Evolutionary conservation across 2,113 vertebrate genomes (phyloP), one percentile per base, ranked within the genome.

Genomic region (Ochotona curzoniae): DNA sequence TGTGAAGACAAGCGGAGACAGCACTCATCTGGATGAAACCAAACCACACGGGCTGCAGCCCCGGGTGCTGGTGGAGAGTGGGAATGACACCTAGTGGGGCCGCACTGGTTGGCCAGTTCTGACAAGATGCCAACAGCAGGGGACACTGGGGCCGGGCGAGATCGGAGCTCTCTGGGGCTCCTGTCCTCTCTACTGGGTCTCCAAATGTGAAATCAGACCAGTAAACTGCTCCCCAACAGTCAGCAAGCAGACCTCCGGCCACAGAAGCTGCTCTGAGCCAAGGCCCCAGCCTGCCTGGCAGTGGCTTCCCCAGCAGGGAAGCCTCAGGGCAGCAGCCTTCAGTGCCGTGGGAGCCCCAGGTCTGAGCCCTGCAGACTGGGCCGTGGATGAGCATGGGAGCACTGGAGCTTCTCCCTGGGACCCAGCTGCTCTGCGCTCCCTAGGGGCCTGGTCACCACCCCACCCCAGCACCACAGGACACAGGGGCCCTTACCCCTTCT

Each of bases 401-500:
- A 26, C 26, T 12, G 2, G 4, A 6, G n/a, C 54, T 64, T 51
- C 69, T 35, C 2, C 2, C 49, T 18, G 67, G 67, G 25, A 47
- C 8, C 54, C 54, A n/a, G 47, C 30, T 54, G 71, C 71, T n/a
- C 70, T 1, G 0, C 9, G 35, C 67, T 57, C 51, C 21, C 2
- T 13, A 73, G n/a, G 8, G 14, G 61, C 47, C 30, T 5, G n/a
- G 17, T 49, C 1, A 12, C 38, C 38, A 44, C 38, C 38, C 38
- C 38, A 44, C 38, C 47, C 51, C 21, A 57, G 54, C 14, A 12
- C 30, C 14, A 35, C 0, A 2, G 7, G 47, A 32, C 8, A 47
- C n/a, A 17, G 5, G 25, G 47, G 47, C 47, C 96, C 98, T 91
- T 69, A 99, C 99, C 99, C 99, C 93, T 97, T 98, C 91, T 6